phyloP scores from a whole-genome alignment of 2,113 vertebrate genomes.

The Myotis lucifugus region DNA sequence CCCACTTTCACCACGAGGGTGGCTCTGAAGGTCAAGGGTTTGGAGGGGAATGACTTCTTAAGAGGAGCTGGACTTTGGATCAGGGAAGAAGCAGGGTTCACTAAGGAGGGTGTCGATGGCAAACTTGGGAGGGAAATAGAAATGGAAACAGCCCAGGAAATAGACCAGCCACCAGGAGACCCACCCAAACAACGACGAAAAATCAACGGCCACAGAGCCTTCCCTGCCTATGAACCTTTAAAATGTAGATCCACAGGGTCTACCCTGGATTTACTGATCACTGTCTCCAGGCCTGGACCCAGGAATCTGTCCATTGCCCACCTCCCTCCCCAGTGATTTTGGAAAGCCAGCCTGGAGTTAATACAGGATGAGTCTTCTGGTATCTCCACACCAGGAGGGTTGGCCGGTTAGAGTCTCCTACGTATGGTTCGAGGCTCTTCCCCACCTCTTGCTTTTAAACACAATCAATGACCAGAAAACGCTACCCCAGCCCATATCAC shows the following conservation, averaged over 20 bases:
- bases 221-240: not conserved
- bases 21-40: not conserved
- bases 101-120: accelerated
- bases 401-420: not conserved
- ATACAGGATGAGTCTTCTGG: too few relatives aligned
- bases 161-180: not conserved
- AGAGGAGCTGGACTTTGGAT: not conserved
- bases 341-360: not conserved
- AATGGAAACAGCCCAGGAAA: not conserved
- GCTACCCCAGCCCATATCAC: accelerated
- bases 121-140: not conserved
- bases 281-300: not conserved
- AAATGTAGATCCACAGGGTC: not conserved
- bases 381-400: not conserved
- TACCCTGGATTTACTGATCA: not conserved
- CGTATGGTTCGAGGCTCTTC: not conserved
- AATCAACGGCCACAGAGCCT: not conserved
- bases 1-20: not conserved
- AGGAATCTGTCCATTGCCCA: not conserved
- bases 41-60: not conserved
- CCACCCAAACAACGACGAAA: too few relatives aligned
- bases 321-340: not conserved
- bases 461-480: not conserved
- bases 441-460: not conserved
- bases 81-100: not conserved